A percentile compares a stretch with the other conserved stretches of the same genome.
These are phyloP conservation scores for Spilarctia lutea DNA, from an alignment of 2,888 invertebrate genomes.

Conservation along the genomic window DNA sequence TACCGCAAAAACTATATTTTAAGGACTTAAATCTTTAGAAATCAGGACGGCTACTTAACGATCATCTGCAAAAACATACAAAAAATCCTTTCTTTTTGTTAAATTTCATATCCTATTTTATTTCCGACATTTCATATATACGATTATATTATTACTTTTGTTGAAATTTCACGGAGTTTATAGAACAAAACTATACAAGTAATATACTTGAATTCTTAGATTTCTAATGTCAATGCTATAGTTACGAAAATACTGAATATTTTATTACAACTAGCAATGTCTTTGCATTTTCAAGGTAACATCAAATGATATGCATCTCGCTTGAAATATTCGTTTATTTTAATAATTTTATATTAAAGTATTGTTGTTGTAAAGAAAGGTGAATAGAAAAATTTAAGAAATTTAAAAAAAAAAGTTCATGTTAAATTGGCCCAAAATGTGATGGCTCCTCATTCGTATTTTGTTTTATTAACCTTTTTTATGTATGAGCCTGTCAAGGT, in stretches of 20 bases:
- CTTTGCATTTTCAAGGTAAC: background rate
- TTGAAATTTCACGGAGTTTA: background rate
- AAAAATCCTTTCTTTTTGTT: too few relatives aligned
- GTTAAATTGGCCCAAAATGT: too few relatives aligned
- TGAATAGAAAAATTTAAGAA: too few relatives aligned
- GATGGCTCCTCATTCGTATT: too few relatives aligned
- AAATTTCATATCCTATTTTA: too few relatives aligned
- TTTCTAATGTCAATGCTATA: constrained; percentile 2
- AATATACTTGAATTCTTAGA: background rate
- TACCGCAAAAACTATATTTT: too few relatives aligned
- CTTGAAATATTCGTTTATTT: background rate
- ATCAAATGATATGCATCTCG: background rate
- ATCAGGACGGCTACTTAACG: background rate
- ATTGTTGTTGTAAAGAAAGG: too few relatives aligned
- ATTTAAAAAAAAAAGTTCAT: too few relatives aligned
- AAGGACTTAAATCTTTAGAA: too few relatives aligned
- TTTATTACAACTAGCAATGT: background rate
- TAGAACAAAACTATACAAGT: background rate
- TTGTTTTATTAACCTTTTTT: too few relatives aligned
- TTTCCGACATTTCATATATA: background rate
- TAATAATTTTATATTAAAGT: background rate
- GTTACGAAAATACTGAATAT: background rate
- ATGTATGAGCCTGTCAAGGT: too few relatives aligned
- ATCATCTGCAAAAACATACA: too few relatives aligned
- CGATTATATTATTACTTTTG: background rate